Evolutionary conservation across 1,140 invertebrate species (phyloP), one percentile per base, ranked within the genome.

Genomic region (Cotesia glomerata): DNA sequence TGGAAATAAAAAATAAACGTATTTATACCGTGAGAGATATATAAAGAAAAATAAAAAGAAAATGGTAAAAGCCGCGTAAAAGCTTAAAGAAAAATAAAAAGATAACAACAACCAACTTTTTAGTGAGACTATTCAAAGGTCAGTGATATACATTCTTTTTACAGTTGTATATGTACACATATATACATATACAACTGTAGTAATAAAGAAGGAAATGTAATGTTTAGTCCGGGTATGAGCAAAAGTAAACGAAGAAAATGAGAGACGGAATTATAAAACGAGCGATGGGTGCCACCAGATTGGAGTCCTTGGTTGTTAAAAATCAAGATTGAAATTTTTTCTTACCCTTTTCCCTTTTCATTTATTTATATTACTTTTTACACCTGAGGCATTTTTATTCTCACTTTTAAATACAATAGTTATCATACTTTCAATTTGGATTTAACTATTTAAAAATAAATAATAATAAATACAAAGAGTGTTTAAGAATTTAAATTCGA

Each of bases 221-320:
- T 58, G 62, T 39, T 39, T 39, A 39, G 36, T 39, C n/a, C n/a
- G 36, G 36, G 36, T 39, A 39, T 39, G 36, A 39, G 36, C 9
- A 39, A 39, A 45, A 35, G 39, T 14, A 26, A 18, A 35, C 39
- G 39, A 64, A 45, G 62, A 67, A 54, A 54, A 67, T 2, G 49
- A 9, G 59, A 62, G 13, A 5, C 39, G 39, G 39, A 11, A 45
- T 45, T 9, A 18, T 56, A 35, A 49, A 67, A 67, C 16, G 26
- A 67, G 26, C 65, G 65, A 67, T 67, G 65, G 49, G 59, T 35
- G 35, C 36, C 26, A 34, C 11, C 36, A 67, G 65, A 67, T 67
- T 67, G 49, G 14, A 67, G 51, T 54, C 49, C 32, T 67, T 32
- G 52, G 49, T 67, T 54, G 45, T 67, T 32, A n/a, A 16, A 34